Evolutionary conservation across 2,113 vertebrate genomes (phyloP).

Genomic region (Spea bombifrons): DNA sequence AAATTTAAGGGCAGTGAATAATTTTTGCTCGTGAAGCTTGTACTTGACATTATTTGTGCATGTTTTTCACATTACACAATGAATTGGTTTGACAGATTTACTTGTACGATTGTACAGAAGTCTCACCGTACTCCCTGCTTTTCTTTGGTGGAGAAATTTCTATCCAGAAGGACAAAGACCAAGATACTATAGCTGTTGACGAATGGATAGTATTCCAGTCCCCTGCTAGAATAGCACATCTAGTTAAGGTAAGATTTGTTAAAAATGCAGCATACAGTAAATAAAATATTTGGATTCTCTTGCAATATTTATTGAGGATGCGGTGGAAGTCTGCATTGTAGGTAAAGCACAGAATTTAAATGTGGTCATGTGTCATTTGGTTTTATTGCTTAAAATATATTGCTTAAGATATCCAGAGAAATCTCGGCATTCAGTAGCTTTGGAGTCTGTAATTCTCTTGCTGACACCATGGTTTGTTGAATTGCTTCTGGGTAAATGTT

Average conservation of each 20-base stretch:
- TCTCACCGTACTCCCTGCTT: constrained; percentile 93
- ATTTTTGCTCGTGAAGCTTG: no score
- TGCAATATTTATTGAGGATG: not conserved
- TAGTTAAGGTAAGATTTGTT: constrained; percentile 82
- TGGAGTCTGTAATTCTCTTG: no score
- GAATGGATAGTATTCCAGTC: constrained; percentile 97
- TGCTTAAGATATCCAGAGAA: no score
- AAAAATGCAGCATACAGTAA: not conserved
- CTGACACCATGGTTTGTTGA: no score
- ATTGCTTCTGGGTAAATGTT: no score
- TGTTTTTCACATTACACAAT: not conserved
- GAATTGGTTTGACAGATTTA: constrained; percentile 77
- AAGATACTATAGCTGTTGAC: constrained; percentile 94
- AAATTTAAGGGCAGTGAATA: no score
- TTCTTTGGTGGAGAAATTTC: constrained; percentile 97
- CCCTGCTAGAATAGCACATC: constrained; percentile 85
- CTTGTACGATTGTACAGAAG: constrained; percentile 95
- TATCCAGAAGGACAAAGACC: constrained; percentile 89
- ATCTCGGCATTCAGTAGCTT: no score
- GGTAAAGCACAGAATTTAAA: no score
- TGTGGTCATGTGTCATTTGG: no score
- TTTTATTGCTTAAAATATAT: no score
- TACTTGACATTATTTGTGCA: not conserved
- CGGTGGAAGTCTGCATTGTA: not conserved
- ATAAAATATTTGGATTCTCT: not conserved